Conservation (phyloP, 2,888 invertebrate species). For the Drosophila antonietae region DNA sequence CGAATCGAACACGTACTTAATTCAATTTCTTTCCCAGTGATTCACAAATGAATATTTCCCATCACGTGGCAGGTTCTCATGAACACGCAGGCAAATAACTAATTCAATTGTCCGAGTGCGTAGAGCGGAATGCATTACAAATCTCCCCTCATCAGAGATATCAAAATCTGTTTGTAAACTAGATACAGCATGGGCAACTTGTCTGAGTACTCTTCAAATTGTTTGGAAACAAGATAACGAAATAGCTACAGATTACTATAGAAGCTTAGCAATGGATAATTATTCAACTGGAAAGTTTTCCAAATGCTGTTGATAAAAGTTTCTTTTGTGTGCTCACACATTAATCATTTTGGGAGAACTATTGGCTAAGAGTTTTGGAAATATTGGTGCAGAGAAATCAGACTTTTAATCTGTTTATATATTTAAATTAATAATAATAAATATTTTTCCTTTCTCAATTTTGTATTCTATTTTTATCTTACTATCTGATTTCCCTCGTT, state of each 20-base stretch:
- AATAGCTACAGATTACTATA: neutral
- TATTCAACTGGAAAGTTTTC: neutral
- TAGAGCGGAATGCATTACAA: slow-evolving; percentile 8
- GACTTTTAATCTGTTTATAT: no score
- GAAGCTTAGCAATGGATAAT: neutral
- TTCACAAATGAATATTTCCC: slow-evolving; percentile 52
- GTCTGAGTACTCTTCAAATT: neutral
- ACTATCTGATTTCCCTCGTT: no score
- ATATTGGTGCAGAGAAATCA: no score
- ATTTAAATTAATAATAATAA: no score
- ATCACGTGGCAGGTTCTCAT: slow-evolving; percentile 44
- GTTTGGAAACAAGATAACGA: neutral
- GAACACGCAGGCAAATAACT: slow-evolving; percentile 9
- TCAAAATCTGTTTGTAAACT: slow-evolving; percentile 24
- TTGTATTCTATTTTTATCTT: no score
- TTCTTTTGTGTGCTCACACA: neutral
- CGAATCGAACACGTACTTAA: slow-evolving; percentile 66
- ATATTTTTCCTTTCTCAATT: no score
- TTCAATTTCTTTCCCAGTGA: slow-evolving; percentile 61
- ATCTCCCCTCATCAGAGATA: slow-evolving; percentile 6
- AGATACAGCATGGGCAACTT: neutral
- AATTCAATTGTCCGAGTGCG: slow-evolving; percentile 19
- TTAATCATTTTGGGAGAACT: neutral
- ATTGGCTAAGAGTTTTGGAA: no score
- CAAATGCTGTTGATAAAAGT: neutral